Evolutionary conservation across 2,797 vertebrate genomes (phyloP), one percentile per base, ranked within the genome.

Genomic region (Atherinosoma microstoma): DNA sequence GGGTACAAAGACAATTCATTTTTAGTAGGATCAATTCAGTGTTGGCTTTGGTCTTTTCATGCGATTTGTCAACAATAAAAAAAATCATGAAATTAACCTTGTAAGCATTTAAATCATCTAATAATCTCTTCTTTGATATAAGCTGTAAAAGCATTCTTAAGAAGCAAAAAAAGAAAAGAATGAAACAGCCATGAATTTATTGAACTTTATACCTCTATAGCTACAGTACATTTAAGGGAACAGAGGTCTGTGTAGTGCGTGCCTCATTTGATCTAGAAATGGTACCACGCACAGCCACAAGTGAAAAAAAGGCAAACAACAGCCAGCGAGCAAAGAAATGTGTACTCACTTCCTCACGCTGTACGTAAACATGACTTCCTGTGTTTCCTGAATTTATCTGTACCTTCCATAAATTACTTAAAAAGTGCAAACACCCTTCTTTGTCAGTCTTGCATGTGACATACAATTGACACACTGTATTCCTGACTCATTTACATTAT

Each of bases 381-480:
- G 49, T 60, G 35, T 73, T 76, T 85, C 85, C 88, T 78, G 74
- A 87, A 87, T 76, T 75, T 72, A 72, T 58, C 66, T n/a, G 3
- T 30, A 77, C 22, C 65, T 64, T 82, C 72, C 38, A 58, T 82
- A 80, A 76, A 90, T 71, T 81, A 85, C 90, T 53, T 67, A 12
- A 88, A 88, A 91, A 89, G 89, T 84, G 89, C 73, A 57, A 91
- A 73, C 59, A 54, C 88, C 76, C 65, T 78, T 81, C 75, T 76
- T 59, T 60, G 32, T 80, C 83, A 67, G 34, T 76, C 77, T 54
- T 61, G 61, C 84, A 90, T 89, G 86, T 90, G 71, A 88, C 80
- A 89, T 86, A 81, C 68, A 86, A 89, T 24, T n/a, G 54, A 82
- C 75, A 42, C 75, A 60, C 72, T 70, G 78, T 66, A 67, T 61